These are phyloP conservation scores for Lordiphosa clarofinis DNA, from an alignment of 1,140 invertebrate genomes.

Conservation along the genomic window DNA sequence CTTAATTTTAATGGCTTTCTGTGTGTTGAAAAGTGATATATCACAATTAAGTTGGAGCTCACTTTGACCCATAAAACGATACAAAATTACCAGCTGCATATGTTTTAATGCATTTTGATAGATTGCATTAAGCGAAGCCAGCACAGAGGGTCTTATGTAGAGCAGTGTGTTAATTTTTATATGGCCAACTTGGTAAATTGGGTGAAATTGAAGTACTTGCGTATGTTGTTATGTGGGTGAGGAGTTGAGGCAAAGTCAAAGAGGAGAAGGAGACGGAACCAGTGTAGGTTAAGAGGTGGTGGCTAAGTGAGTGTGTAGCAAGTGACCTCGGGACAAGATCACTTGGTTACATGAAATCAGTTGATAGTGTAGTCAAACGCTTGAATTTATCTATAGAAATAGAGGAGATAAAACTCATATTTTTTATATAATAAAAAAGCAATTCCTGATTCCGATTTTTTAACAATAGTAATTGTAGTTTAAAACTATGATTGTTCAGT, in stretches of 20 bases:
- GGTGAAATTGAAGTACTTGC: conserved; percentile 28
- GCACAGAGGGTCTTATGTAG: conserved; percentile 19
- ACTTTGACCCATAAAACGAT: conserved; percentile 61
- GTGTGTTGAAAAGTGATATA: conserved; percentile 25
- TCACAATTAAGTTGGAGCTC: conserved; percentile 60
- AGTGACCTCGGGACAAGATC: conserved; percentile 44
- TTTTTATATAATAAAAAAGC: too few relatives aligned
- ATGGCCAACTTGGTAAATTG: conserved; percentile 41
- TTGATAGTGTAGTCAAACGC: too few relatives aligned
- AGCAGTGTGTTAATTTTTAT: conserved; percentile 51
- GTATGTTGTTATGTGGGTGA: background rate
- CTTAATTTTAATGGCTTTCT: conserved; percentile 1
- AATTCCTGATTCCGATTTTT: too few relatives aligned
- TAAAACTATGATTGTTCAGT: too few relatives aligned
- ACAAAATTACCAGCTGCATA: conserved; percentile 24
- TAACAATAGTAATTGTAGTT: too few relatives aligned
- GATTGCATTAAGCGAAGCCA: conserved; percentile 58
- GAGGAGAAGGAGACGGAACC: too few relatives aligned
- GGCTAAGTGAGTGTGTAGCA: conserved; percentile 47
- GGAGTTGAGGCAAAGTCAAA: conserved; percentile 10
- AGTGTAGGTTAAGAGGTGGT: conserved; percentile 17
- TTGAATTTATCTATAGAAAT: too few relatives aligned
- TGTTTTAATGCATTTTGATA: conserved; percentile 71
- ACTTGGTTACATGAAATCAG: too few relatives aligned
- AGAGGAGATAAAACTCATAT: too few relatives aligned